Percentiles rank a stretch among this genome's conserved stretches.
These are phyloP conservation scores for Tragopan temminckii DNA, from an alignment of 2,797 vertebrate genomes.

Conservation along the genomic window DNA sequence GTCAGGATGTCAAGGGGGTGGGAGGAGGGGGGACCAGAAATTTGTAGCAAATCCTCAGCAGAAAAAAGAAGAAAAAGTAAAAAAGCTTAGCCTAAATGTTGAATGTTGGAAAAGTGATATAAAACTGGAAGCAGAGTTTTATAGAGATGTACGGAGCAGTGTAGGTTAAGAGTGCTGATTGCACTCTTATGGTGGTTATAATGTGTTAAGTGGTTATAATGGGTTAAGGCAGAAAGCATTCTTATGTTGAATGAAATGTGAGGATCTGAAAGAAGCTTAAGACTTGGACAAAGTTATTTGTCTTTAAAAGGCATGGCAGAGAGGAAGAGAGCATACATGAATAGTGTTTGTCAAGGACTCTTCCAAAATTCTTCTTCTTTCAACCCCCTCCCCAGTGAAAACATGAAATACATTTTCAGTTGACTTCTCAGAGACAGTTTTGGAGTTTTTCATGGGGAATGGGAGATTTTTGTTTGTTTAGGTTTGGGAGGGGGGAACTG, in stretches of 20 bases:
- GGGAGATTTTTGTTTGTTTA: not conserved
- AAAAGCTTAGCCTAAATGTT: not conserved
- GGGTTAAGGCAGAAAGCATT: not conserved
- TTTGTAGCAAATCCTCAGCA: not conserved
- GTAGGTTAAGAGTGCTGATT: not conserved
- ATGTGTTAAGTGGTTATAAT: not conserved
- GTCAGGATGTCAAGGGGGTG: not conserved
- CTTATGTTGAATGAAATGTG: not conserved
- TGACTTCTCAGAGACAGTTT: not conserved
- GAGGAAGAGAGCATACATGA: not conserved
- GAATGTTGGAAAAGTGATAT: not conserved
- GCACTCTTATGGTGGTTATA: accelerated
- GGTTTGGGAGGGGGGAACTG: not conserved
- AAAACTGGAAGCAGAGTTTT: not conserved
- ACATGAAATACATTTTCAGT: not conserved
- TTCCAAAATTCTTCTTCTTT: not conserved
- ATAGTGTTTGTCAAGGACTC: not conserved
- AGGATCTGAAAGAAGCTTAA: not conserved
- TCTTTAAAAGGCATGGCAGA: not conserved
- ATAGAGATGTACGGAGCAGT: not conserved
- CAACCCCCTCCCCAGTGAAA: not conserved
- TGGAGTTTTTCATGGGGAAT: not conserved
- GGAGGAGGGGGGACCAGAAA: not conserved
- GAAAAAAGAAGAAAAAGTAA: not conserved
- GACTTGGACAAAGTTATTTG: not conserved